Evolutionary conservation across 2,888 invertebrate species (phyloP), one percentile per base, ranked within the genome.

Genomic region (Drepanosiphum platanoidis): DNA sequence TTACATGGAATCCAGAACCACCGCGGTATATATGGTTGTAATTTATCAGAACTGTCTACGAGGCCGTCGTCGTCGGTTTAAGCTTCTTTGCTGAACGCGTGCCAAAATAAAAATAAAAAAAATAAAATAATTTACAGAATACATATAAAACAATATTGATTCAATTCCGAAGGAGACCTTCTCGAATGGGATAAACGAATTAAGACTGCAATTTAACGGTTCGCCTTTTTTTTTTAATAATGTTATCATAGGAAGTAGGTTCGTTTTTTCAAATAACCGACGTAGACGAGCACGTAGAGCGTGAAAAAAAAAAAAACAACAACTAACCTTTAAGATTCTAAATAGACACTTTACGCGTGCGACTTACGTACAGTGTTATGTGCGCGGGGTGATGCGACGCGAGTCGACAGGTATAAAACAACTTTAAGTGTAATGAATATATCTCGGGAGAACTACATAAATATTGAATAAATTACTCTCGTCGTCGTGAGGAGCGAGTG

Each of bases 1-100:
- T 83, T 68, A 84, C 66, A 75, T 52, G 46, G 22, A 84, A 64
- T 75, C 75, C 83, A 75, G 74, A 83, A 74, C 36, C 34, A 64
- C 11, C 3, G 64, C 4, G 18, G 64, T 74, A 52, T 83, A 75
- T 42, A 83, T 46, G 72, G 74, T 66, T 64, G 61, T 74, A 83
- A 83, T 74, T 83, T 83, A 83, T 83, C 74, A 83, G 42, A 72
- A 46, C 64, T 82, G 74, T 83, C 74, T 18, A 34, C 64, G 46
- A 74, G 34, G 22, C 34, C 32, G 46, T 64, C 66, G 22, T 27
- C 32, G 46, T 64, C 66, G 66, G 34, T 64, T 66, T 52, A 71
- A 71, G 52, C 58, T 81, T 71, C 30, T 18, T 27, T 32, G 61
- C 34, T 83, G 83, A 77, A 66, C 46, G 30, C 13, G 22, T 36